Base-by-base conservation (phyloP, 2,888 invertebrate species). In the Dilophus febrilis region DNA sequence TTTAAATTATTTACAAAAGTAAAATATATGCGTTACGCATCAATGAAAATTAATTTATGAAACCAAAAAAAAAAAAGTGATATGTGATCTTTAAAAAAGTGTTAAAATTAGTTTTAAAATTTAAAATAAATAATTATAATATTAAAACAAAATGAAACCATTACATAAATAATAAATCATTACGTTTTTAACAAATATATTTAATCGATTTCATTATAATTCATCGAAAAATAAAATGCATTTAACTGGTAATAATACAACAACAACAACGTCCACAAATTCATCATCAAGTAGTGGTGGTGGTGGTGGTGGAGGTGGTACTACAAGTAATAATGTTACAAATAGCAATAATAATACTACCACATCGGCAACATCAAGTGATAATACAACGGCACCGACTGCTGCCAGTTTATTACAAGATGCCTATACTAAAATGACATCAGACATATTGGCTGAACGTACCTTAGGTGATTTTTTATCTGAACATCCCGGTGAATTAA, bases 401-500 rank as follows among this genome's bases (percentile, higher is more conserved):
- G 74, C 74, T 49, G 70, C 74, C 48, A 68, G 60, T 50, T 64
- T 79, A 50, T 71, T 83, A 48, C 81, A 81, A 58, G 83, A 85
- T 64, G 81, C 81, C 46, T 83, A 81, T 66, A 83, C 82, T 41
- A 85, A 85, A 67, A 79, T 87, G 77, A 87, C 86, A 49, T 86
- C 86, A 10, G 87, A 87, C 61, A 87, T 87, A 58, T 68, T 88
- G 50, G 85, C 87, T 8, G 88, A 87, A 63, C 67, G 87, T 48
- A 84, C 87, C 7, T 67, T 88, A 44, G 86, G 85, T 38, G 86
- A 86, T 58, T 81, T 87, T 55, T 66, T 87, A 47, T 83, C 85
- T 43, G 88, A 88, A 58, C 87, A 88, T 65, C 87, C 88, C 5
- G 88, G 88, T 27, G 92, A 92, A 64, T 67, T 92, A 51, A 86